These are phyloP conservation scores for Aporophyla lueneburgensis DNA, from an alignment of 2,888 invertebrate species.

Conservation along the genomic window DNA sequence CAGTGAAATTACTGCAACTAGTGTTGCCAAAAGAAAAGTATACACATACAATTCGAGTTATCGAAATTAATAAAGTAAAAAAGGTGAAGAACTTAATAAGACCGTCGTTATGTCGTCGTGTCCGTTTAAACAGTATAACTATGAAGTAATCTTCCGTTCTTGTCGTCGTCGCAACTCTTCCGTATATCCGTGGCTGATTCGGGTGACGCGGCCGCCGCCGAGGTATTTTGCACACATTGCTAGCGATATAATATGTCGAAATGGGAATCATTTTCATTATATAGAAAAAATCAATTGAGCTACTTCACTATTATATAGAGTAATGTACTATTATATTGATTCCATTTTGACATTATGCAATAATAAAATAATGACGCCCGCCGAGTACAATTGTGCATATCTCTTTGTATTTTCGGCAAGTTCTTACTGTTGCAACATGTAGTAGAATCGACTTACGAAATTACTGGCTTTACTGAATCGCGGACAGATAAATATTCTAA, in stretches of 20 bases:
- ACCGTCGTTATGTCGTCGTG: conserved; percentile 54
- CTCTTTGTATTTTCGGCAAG: conserved; percentile 35
- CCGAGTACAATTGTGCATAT: conserved; percentile 83
- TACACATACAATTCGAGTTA: conserved; percentile 67
- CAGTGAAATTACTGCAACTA: conserved; percentile 56
- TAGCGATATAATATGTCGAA: conserved; percentile 86
- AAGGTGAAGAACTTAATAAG: conserved; percentile 64
- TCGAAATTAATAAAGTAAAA: conserved; percentile 62
- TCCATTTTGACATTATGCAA: conserved; percentile 83
- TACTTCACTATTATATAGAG: conserved; percentile 19
- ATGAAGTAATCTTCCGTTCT: conserved; percentile 41
- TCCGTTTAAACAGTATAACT: conserved; percentile 37
- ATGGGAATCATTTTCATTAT: conserved; percentile 69
- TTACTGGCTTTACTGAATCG: not conserved
- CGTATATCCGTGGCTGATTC: conserved; percentile 83
- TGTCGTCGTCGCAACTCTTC: conserved; percentile 57
- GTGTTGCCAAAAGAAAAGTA: conserved; percentile 58
- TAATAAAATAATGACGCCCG: conserved; percentile 83
- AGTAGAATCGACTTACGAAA: conserved; percentile 16
- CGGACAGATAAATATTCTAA: conserved; percentile 7
- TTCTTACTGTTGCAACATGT: conserved; percentile 70
- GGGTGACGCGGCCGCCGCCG: conserved; percentile 84
- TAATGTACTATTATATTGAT: conserved; percentile 48
- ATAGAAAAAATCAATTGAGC: conserved; percentile 8
- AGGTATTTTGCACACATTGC: conserved; percentile 90